Evolutionary conservation across 2,797 vertebrate genomes (phyloP).

Genomic region (Sebastes melanostomus): DNA sequence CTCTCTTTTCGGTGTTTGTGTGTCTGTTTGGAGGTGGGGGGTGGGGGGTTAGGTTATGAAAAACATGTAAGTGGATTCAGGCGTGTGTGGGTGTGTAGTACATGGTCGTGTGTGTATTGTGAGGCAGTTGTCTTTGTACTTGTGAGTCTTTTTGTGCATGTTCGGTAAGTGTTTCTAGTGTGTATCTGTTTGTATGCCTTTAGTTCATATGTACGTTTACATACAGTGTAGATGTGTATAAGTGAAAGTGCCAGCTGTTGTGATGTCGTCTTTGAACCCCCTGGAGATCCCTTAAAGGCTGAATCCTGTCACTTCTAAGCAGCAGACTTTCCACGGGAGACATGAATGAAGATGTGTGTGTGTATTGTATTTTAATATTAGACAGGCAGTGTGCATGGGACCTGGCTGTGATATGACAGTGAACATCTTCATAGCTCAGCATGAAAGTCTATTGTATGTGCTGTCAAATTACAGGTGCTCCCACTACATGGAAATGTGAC

Average conservation of each 20-base stretch:
- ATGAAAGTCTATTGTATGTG: conserved; percentile 36
- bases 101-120: not conserved
- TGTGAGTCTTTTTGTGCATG: not conserved
- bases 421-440: conserved; percentile 54
- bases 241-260: conserved; percentile 14
- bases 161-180: not conserved
- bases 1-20: conserved; percentile 22
- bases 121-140: conserved; percentile 6
- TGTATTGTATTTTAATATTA: conserved; percentile 44
- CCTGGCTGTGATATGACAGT: conserved; percentile 49
- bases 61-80: not conserved
- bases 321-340: conserved; percentile 48
- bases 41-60: conserved; percentile 7
- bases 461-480: conserved; percentile 38
- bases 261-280: conserved; percentile 58
- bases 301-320: conserved; percentile 63
- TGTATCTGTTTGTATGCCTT: conserved; percentile 5
- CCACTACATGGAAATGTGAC: conserved; percentile 7
- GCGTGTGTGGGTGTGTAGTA: not conserved
- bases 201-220: not conserved
- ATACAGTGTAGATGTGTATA: not conserved
- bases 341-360: conserved; percentile 33
- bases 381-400: conserved; percentile 44
- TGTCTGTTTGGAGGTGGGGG: conserved; percentile 19
- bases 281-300: conserved; percentile 55